phyloP scores from a whole-genome alignment of 1,140 invertebrate species.

The Schmidtea mediterranea region DNA sequence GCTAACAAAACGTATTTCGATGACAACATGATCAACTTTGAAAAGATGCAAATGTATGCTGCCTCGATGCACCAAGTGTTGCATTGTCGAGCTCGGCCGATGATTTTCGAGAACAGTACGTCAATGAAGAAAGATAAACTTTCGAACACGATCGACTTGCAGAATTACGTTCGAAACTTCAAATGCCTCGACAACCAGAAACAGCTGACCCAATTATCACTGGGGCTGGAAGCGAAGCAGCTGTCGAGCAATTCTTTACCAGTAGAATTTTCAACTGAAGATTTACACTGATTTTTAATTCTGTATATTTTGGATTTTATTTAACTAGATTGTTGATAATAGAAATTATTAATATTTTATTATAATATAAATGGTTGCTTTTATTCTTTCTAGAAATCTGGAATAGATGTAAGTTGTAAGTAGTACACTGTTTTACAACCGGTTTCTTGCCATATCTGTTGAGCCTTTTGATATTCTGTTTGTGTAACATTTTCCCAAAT shows the following conservation, averaged over 20 bases:
- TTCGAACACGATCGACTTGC: too few relatives aligned
- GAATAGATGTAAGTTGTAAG: too few relatives aligned
- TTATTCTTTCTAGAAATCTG: too few relatives aligned
- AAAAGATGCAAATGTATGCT: constrained; percentile 40
- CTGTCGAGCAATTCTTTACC: constrained; percentile 1
- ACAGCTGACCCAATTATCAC: constrained; percentile 36
- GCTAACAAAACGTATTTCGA: constrained; percentile 60
- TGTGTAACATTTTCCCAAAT: too few relatives aligned
- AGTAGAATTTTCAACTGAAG: not conserved
- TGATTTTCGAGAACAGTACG: constrained; percentile 33
- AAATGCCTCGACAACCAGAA: constrained; percentile 42
- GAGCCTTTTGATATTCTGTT: too few relatives aligned
- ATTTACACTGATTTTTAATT: not conserved
- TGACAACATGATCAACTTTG: constrained; percentile 49
- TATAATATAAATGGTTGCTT: not conserved
- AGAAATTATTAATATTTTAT: constrained; percentile 5
- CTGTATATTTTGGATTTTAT: not conserved
- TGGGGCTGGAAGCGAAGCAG: not conserved
- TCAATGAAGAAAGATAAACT: too few relatives aligned
- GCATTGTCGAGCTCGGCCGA: not conserved
- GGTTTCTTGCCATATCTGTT: too few relatives aligned
- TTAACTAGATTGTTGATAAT: constrained; percentile 1
- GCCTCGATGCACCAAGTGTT: not conserved
- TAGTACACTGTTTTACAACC: too few relatives aligned
- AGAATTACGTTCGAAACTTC: constrained; percentile 25